Base-by-base conservation (phyloP, 2,888 invertebrate species). In the Tortricodes alternella region DNA sequence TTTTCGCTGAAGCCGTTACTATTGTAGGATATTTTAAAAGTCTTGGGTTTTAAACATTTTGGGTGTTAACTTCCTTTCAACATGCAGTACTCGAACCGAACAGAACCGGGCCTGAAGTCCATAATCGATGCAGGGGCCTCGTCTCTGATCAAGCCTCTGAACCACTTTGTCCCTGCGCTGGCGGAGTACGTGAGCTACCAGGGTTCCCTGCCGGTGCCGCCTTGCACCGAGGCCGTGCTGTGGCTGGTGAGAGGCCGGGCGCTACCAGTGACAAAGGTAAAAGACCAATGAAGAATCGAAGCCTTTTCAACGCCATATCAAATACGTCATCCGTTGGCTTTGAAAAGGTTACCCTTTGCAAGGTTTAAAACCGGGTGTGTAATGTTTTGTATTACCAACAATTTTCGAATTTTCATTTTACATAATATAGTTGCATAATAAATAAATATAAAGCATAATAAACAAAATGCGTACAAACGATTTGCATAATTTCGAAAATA, bases 151-250 rank as follows among this genome's bases (percentile, higher is more conserved):
- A 58, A 58, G 2, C 68, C 83, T 0, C 58, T 88, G 4, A 61
- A 59, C 1, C 65, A 59, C 50, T 85, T 81, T 57, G 73, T 61
- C 39, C 85, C 85, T 0, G 78, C 81, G 0, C 76, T 88, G 58
- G 71, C 70, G 39, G 70, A 79, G 44, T 86, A 86, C 44, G 86
- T 70, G 0, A 71, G 72, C 35, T 89, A 89, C 58, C 81, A 86
- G 7, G 88, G 88, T 0, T 89, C 88, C 0, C 46, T 87, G 50
- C 76, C 85, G 0, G 35, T 59, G 0, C 88, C 88, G 1, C 88
- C 88, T 0, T 89, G 88, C 52, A 78, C 78, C 0, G 84, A 88
- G 50, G 63, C 80, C 0, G 84, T 87, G 0, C 50, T 84, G 19
- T 89, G 88, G 88, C 49, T 89, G 1, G 59, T 89, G 2, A 74